phyloP scores from a whole-genome alignment of 2,888 invertebrate species.

The Zhuqinia jingwanae region DNA sequence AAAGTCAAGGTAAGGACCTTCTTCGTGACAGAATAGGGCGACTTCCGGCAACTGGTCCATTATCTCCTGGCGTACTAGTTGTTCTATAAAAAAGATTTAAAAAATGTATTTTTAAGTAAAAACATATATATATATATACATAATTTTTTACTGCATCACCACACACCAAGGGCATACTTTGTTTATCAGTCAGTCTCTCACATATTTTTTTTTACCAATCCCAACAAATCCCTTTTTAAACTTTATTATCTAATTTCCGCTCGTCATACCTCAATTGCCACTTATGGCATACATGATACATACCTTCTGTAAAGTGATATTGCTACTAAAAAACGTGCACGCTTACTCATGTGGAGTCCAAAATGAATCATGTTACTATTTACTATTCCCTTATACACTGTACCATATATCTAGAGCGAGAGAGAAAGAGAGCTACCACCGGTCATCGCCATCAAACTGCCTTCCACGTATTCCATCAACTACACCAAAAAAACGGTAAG shows the following conservation, averaged over 20 bases:
- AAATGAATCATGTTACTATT: conserved; percentile 1
- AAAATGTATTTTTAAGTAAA: conserved; percentile 8
- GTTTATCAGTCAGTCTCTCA: no score
- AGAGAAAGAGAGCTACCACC: neutral
- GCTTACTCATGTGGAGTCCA: neutral
- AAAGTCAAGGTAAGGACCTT: conserved; percentile 82
- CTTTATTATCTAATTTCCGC: conserved; percentile 56
- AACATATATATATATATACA: neutral
- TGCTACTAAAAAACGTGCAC: neutral
- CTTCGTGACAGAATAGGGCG: conserved; percentile 84
- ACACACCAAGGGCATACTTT: no score
- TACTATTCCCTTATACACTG: neutral
- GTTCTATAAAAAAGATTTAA: conserved; percentile 82
- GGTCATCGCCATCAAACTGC: neutral
- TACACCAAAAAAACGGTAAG: neutral
- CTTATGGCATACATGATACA: neutral
- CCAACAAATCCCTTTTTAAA: conserved; percentile 23
- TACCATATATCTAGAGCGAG: no score
- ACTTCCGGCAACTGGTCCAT: conserved; percentile 87
- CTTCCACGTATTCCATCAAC: conserved; percentile 2
- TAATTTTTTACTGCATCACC: neutral
- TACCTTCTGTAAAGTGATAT: neutral
- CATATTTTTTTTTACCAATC: neutral
- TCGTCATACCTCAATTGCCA: conserved; percentile 20
- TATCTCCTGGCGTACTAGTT: conserved; percentile 84